Percentiles rank a stretch among this genome's conserved stretches.
These are phyloP conservation scores for Diglossa cyanea DNA, from an alignment of 2,797 vertebrate species.

Conservation along the genomic window DNA sequence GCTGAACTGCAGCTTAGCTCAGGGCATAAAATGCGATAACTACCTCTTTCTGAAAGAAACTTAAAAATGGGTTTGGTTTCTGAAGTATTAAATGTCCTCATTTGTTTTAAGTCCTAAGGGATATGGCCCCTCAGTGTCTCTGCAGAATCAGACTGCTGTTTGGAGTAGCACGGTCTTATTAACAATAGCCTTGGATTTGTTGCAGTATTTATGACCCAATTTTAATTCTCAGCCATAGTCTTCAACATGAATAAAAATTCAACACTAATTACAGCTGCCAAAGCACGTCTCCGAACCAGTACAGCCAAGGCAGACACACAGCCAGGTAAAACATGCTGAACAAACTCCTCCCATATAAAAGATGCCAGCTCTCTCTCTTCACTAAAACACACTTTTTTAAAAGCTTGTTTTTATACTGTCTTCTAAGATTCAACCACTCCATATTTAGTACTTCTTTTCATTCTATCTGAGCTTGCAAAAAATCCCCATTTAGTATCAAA, in stretches of 20 bases:
- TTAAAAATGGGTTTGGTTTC: not conserved
- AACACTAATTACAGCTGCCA: conserved; percentile 8
- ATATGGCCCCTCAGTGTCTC: not conserved
- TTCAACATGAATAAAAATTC: not conserved
- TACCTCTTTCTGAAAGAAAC: not conserved
- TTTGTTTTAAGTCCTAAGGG: not conserved
- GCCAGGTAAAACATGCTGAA: conserved; percentile 46
- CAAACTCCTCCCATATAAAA: not conserved
- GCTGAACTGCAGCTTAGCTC: not conserved
- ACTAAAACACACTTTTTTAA: not conserved
- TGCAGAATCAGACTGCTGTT: not conserved
- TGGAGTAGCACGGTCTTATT: not conserved
- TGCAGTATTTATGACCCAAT: not conserved
- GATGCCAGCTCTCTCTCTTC: not conserved
- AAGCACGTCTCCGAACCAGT: not conserved
- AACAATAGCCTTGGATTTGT: not conserved
- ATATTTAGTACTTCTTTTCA: not conserved
- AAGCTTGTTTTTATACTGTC: not conserved
- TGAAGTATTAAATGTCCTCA: not conserved
- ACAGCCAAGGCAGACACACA: not conserved
- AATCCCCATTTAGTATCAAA: not conserved
- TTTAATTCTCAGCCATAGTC: not conserved
- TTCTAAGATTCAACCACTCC: not conserved
- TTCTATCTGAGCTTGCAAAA: not conserved
- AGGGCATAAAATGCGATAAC: not conserved